phyloP scores from a whole-genome alignment of 2,797 vertebrate species.

The Mycteria americana region DNA sequence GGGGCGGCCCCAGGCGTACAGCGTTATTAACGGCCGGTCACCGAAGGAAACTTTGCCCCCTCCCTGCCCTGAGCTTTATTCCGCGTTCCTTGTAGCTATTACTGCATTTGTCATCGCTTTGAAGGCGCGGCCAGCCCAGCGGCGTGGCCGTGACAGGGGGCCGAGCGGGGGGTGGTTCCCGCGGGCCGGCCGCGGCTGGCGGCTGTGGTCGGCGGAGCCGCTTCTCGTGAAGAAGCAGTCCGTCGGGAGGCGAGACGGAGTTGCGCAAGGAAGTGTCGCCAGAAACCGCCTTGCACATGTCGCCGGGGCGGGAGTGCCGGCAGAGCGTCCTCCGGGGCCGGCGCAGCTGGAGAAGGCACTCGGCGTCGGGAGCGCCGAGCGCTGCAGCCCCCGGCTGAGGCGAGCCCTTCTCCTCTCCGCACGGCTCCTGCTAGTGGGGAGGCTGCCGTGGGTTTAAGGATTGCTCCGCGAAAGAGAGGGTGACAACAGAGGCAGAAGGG shows the following conservation, averaged over 20 bases:
- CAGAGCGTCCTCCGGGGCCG: too few species aligned
- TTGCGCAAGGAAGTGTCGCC: background rate
- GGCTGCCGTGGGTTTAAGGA: background rate
- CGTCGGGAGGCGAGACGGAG: accelerated
- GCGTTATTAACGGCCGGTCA: accelerated
- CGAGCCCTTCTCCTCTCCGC: too few species aligned
- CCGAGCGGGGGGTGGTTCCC: background rate
- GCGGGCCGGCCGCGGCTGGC: too few species aligned
- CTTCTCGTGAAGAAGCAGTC: background rate
- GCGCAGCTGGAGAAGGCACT: too few species aligned
- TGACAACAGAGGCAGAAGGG: accelerated
- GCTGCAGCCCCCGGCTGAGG: too few species aligned
- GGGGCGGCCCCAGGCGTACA: accelerated
- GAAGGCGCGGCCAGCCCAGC: background rate
- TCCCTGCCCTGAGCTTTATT: background rate
- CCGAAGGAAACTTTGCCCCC: accelerated
- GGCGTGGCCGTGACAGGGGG: background rate
- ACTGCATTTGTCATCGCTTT: background rate
- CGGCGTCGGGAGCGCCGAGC: too few species aligned
- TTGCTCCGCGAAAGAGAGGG: too few species aligned
- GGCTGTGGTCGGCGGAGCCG: background rate
- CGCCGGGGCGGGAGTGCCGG: background rate
- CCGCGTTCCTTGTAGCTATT: too few species aligned
- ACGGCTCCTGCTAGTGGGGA: background rate
- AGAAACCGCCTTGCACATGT: accelerated